phyloP scores from a whole-genome alignment of 2,113 vertebrate species.

The Ariopsis seemanni region DNA sequence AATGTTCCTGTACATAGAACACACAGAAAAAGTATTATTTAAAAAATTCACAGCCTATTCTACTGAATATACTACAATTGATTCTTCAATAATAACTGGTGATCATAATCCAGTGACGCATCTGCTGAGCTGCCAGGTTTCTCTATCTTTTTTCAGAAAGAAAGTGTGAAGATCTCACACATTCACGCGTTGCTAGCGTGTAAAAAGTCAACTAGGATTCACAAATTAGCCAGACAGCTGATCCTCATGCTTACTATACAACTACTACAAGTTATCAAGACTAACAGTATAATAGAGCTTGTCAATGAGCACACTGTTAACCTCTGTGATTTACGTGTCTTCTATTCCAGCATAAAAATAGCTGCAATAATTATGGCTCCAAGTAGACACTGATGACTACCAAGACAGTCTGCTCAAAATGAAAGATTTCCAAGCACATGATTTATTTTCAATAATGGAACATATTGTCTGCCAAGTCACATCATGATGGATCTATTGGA shows the following conservation, averaged over 20 bases:
- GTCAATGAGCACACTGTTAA: background rate
- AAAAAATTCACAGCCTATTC: conserved; percentile 13
- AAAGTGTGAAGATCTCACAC: background rate
- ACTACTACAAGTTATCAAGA: background rate
- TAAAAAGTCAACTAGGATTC: background rate
- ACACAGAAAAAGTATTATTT: background rate
- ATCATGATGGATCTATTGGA: background rate
- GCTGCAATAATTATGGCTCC: background rate
- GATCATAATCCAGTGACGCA: background rate
- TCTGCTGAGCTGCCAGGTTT: background rate
- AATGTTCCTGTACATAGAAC: conserved; percentile 81
- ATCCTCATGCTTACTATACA: background rate
- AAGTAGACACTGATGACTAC: background rate
- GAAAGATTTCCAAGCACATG: background rate
- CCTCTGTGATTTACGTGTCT: background rate
- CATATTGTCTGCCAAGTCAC: background rate
- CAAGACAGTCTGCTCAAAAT: background rate
- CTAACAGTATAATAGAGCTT: background rate
- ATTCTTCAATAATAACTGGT: background rate
- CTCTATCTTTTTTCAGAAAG: background rate
- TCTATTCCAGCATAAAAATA: background rate
- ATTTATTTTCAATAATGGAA: background rate
- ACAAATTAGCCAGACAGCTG: too few species aligned
- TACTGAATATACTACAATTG: background rate
- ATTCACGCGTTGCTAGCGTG: background rate